These are phyloP conservation scores for Automeris io DNA, from an alignment of 2,888 invertebrate genomes.

Conservation along the genomic window DNA sequence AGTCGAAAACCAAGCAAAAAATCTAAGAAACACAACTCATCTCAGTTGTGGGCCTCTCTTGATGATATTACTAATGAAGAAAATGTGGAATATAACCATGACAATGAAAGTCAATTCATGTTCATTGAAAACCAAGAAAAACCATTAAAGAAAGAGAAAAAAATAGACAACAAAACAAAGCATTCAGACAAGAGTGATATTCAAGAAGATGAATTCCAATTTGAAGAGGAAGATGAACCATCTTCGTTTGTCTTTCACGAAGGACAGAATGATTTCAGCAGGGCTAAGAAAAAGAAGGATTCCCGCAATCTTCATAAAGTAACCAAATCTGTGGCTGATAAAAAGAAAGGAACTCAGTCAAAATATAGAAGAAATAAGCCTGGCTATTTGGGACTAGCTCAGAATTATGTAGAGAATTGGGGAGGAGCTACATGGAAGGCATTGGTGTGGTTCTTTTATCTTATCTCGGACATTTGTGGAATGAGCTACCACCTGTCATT, in stretches of 20 bases:
- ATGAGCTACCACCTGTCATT: conserved; percentile 85
- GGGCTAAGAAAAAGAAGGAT: conserved; percentile 69
- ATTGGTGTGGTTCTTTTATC: conserved; percentile 85
- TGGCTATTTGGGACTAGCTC: conserved; percentile 60
- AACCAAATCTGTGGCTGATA: conserved; percentile 52
- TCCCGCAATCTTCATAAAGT: conserved; percentile 49
- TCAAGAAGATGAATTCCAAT: conserved; percentile 44
- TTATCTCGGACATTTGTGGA: conserved; percentile 87
- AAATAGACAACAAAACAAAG: conserved; percentile 37
- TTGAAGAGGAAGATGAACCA: conserved; percentile 49
- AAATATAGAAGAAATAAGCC: conserved; percentile 60
- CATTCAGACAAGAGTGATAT: conserved; percentile 34
- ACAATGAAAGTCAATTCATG: conserved; percentile 61
- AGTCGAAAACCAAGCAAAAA: conserved; percentile 54
- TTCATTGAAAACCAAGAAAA: conserved; percentile 67
- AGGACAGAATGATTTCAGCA: conserved; percentile 44
- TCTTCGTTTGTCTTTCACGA: conserved; percentile 56
- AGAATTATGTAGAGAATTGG: conserved; percentile 73
- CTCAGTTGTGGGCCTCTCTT: conserved; percentile 72
- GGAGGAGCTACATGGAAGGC: conserved; percentile 78
- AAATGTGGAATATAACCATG: conserved; percentile 40
- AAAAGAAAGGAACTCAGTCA: conserved; percentile 64
- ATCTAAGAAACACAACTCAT: conserved; percentile 49
- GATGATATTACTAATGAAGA: conserved; percentile 71
- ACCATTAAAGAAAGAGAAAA: conserved; percentile 57